phyloP scores from a whole-genome alignment of 2,888 invertebrate genomes.

The Platerodrilus igneus region DNA sequence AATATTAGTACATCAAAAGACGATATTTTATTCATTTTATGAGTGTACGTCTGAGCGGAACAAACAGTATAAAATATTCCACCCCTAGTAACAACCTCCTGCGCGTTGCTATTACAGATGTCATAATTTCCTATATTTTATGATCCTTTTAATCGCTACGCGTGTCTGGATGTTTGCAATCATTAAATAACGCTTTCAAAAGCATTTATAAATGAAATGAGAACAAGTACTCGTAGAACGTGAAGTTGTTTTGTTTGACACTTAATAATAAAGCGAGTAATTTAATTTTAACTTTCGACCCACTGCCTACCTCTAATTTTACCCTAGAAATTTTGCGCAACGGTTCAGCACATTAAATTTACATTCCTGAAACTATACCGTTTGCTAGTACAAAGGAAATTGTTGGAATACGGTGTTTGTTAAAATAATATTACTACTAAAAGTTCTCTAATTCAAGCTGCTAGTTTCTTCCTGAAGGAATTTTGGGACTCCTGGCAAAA shows the following conservation, averaged over 20 bases:
- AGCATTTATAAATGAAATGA: conserved; percentile 30
- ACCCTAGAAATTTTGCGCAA: too few relatives aligned
- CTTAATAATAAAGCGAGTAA: conserved; percentile 13
- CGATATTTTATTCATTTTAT: conserved; percentile 24
- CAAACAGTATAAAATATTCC: conserved; percentile 25
- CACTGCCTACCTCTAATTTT: too few relatives aligned
- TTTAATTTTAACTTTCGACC: conserved; percentile 15
- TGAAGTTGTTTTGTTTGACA: conserved; percentile 15
- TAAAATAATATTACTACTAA: too few relatives aligned
- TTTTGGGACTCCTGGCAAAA: too few relatives aligned
- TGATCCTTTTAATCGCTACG: conserved; percentile 37
- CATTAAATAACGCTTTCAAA: conserved; percentile 40
- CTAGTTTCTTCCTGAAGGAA: too few relatives aligned
- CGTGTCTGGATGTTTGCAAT: conserved; percentile 37
- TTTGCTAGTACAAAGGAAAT: too few relatives aligned
- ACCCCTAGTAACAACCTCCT: conserved; percentile 29
- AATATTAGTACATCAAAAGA: conserved; percentile 21
- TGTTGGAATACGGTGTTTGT: too few relatives aligned
- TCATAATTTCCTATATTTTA: conserved; percentile 40
- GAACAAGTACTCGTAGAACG: conserved; percentile 12
- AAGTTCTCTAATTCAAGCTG: too few relatives aligned
- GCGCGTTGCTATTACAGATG: conserved; percentile 37
- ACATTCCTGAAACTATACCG: too few relatives aligned
- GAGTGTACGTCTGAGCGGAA: conserved; percentile 21
- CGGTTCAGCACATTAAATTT: too few relatives aligned